These are phyloP conservation scores for Ypsolopha scabrella DNA, from an alignment of 2,888 invertebrate genomes.

Conservation along the genomic window DNA sequence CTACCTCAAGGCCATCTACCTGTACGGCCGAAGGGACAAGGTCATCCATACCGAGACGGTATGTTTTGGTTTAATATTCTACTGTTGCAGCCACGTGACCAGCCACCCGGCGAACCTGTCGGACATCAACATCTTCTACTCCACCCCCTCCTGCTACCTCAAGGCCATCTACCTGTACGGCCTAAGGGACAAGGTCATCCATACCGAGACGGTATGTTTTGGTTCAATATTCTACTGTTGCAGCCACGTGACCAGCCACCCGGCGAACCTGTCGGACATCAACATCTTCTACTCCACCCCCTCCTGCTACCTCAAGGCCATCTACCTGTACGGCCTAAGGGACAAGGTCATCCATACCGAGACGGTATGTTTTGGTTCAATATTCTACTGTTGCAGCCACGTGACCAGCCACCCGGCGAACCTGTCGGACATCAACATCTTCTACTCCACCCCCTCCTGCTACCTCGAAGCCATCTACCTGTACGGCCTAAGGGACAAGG, in stretches of 20 bases:
- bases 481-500: conserved; percentile 75
- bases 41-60: conserved; percentile 67
- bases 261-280: conserved; percentile 58
- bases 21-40: conserved; percentile 76
- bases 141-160: conserved; percentile 72
- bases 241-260: conserved; percentile 27
- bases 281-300: conserved; percentile 75
- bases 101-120: conserved; percentile 49
- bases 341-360: conserved; percentile 71
- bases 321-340: conserved; percentile 76
- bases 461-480: conserved; percentile 73
- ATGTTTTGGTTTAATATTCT: conserved; percentile 3
- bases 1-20: conserved; percentile 68
- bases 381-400: background rate
- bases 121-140: conserved; percentile 73
- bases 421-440: conserved; percentile 69
- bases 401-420: conserved; percentile 42
- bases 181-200: conserved; percentile 72
- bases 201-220: conserved; percentile 39
- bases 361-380: conserved; percentile 23
- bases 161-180: conserved; percentile 76
- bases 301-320: conserved; percentile 69
- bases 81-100: conserved; percentile 12
- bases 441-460: conserved; percentile 73
- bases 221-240: background rate